These are phyloP conservation scores for Augochlorella aurata DNA, from an alignment of 2,888 invertebrate genomes.

Conservation along the genomic window DNA sequence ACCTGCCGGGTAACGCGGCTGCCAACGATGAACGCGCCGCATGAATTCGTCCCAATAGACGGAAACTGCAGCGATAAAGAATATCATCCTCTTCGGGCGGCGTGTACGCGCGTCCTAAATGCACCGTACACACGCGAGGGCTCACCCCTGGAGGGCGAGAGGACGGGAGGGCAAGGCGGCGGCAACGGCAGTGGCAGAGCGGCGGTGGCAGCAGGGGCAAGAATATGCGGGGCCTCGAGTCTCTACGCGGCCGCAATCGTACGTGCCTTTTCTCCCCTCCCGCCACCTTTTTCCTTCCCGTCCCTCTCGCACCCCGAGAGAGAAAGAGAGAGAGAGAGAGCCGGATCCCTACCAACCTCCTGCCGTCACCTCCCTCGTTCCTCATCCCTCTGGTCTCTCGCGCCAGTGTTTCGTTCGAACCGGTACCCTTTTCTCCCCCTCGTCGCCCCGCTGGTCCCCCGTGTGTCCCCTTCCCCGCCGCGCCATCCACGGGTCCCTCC, in stretches of 20 bases:
- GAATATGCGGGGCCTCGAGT: constrained; percentile 57
- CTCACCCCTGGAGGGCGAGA: constrained; percentile 64
- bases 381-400: constrained; percentile 44
- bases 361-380: constrained; percentile 51
- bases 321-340: too few relatives aligned
- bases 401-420: constrained; percentile 56
- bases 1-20: constrained; percentile 66
- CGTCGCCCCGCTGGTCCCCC: background rate
- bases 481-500: background rate
- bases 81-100: constrained; percentile 68
- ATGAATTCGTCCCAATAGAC: constrained; percentile 70
- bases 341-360: constrained; percentile 29
- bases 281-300: constrained; percentile 20
- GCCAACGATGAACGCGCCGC: constrained; percentile 52
- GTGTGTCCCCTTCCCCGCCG: background rate
- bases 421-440: constrained; percentile 60
- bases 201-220: constrained; percentile 30
- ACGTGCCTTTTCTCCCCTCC: constrained; percentile 36
- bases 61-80: constrained; percentile 70
- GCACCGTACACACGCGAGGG: constrained; percentile 76
- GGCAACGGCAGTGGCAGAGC: constrained; percentile 32
- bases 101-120: constrained; percentile 71
- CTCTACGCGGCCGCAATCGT: constrained; percentile 44
- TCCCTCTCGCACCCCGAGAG: background rate
- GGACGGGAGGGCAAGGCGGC: constrained; percentile 40